Conservation (phyloP, 2,797 vertebrate species). For the Podarcis lilfordi region DNA sequence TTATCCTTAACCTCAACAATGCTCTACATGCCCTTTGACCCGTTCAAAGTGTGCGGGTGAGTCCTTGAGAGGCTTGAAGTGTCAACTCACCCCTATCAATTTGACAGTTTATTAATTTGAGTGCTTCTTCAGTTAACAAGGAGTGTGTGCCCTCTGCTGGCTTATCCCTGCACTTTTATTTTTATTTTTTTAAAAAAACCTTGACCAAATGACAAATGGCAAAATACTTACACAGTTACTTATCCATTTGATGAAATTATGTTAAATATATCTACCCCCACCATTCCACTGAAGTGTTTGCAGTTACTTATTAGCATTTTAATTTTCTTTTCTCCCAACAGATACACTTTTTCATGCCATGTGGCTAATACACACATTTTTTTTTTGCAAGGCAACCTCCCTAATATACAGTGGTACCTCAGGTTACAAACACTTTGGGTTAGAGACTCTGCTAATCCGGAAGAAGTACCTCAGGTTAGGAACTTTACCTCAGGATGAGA, state of each 20-base stretch:
- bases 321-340: too few relatives aligned
- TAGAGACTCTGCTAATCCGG: too few relatives aligned
- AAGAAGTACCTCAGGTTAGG: too few relatives aligned
- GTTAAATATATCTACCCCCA: neutral
- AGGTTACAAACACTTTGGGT: too few relatives aligned
- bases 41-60: neutral
- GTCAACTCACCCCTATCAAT: slow-evolving; percentile 25
- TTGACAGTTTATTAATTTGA: slow-evolving; percentile 53
- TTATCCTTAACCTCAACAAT: too few relatives aligned
- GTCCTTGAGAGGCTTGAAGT: slow-evolving; percentile 18
- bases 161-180: slow-evolving; percentile 21
- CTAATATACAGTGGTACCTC: too few relatives aligned
- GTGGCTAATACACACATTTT: too few relatives aligned
- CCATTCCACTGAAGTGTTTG: neutral
- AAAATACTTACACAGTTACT: neutral
- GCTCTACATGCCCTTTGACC: neutral
- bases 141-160: slow-evolving; percentile 70
- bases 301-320: neutral
- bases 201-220: neutral
- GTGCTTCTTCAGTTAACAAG: slow-evolving; percentile 57
- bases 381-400: too few relatives aligned
- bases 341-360: too few relatives aligned
- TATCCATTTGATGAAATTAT: neutral
- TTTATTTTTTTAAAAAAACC: neutral
- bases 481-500: too few relatives aligned